Percentiles rank a stretch among this genome's conserved stretches.
Conservation (phyloP, 2,113 vertebrate genomes). For the Carassius carassius region DNA sequence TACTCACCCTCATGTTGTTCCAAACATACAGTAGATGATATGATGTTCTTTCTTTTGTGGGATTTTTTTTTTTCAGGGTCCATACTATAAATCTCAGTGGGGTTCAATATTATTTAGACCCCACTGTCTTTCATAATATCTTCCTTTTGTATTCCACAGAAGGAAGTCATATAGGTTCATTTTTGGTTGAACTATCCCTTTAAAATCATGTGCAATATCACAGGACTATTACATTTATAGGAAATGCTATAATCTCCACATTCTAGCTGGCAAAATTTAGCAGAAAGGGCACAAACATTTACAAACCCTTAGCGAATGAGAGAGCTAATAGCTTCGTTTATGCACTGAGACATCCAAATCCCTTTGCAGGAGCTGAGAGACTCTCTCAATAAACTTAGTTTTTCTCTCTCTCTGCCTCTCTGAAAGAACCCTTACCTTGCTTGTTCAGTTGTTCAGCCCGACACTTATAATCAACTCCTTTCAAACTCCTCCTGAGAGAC, state of each 20-base stretch:
- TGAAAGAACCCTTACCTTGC: conserved; percentile 15
- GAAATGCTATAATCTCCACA: conserved; percentile 3
- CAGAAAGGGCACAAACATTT: conserved; percentile 30
- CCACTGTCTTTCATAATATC: not conserved
- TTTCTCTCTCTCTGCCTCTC: conserved; percentile 4
- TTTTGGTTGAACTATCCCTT: not conserved
- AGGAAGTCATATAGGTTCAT: not conserved
- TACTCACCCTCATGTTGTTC: too few relatives aligned
- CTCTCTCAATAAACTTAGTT: conserved; percentile 28
- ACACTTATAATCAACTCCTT: conserved; percentile 12
- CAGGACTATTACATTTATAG: not conserved
- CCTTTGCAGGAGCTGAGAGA: conserved; percentile 39
- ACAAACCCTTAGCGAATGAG: conserved; percentile 11
- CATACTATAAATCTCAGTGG: too few relatives aligned
- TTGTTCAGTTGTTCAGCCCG: not conserved
- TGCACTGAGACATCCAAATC: conserved; percentile 42
- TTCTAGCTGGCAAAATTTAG: conserved; percentile 4
- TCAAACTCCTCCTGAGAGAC: conserved; percentile 8
- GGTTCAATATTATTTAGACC: too few relatives aligned
- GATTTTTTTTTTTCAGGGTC: too few relatives aligned
- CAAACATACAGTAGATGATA: too few relatives aligned
- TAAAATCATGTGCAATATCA: not conserved
- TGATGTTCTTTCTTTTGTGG: too few relatives aligned
- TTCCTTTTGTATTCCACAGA: not conserved
- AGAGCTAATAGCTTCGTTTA: conserved; percentile 41